Base-by-base conservation (phyloP, 1,140 invertebrate species). In the Micrasema longulum region DNA sequence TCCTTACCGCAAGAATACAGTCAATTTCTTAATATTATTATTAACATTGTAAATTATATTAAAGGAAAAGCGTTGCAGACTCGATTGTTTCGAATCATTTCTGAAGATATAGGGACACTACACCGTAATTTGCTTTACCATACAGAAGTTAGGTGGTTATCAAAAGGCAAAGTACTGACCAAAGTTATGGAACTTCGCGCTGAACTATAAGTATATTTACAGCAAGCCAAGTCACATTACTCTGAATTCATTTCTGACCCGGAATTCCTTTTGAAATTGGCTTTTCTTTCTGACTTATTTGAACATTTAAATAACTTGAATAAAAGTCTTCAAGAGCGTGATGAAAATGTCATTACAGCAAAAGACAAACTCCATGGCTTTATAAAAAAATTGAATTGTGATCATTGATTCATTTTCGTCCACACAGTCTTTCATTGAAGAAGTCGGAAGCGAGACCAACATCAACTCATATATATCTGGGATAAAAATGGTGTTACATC, bases 311-410 rank as follows among this genome's bases (percentile, higher is more conserved):
- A 16, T 43, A n/a, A 11, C 10, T 16, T 43, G 41, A 11, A 43
- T 16, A 11, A 43, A 43, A 11, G 14, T 43, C 41, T 16, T n/a
- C 41, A 43, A 43, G 41, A 11, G 14, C 41, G 41, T 11, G 41
- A 43, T 43, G 41, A 43, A 43, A 43, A 43, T 43, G 41, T 43
- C 41, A 43, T 43, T 43, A 43, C 41, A 11, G 41, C 41, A n/a
- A 43, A 43, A 43, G 41, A 43, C 41, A 43, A 43, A 43, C 10
- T 43, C 41, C 41, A 43, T 43, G 41, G 41, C 41, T 43, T 43
- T 43, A 43, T 16, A 43, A 43, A 43, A 16, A 43, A 43, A 43
- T 31, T 43, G 14, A 43, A 43, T 16, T 43, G 41, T 43, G 41
- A 11, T 43, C 41, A 43, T 43, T 31, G 26, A 31, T 31, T 31